These are phyloP conservation scores for Lepeophtheirus salmonis DNA, from an alignment of 1,140 invertebrate genomes.

Conservation along the genomic window DNA sequence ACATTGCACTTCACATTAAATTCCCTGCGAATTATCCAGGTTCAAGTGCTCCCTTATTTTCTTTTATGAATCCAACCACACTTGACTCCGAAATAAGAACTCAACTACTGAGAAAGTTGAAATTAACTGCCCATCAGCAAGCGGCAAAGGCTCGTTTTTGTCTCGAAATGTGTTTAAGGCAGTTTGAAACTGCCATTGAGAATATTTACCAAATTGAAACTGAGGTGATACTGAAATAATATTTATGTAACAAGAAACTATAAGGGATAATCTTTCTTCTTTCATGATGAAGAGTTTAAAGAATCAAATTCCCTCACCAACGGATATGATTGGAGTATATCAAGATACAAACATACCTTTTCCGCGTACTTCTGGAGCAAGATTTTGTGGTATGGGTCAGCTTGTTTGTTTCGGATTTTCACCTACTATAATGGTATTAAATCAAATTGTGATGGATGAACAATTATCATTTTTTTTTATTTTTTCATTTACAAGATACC, in stretches of 20 bases:
- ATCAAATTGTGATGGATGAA: not conserved
- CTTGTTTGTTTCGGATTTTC: constrained; percentile 17
- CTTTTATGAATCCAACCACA: constrained; percentile 40
- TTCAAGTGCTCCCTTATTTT: constrained; percentile 47
- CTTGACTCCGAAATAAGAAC: constrained; percentile 38
- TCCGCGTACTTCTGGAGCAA: constrained; percentile 74
- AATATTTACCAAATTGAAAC: not conserved
- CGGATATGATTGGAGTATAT: constrained; percentile 25
- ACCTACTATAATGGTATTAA: not conserved
- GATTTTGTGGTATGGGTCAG: constrained; percentile 64
- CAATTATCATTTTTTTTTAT: not conserved
- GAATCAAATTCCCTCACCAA: constrained; percentile 18
- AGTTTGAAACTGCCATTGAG: constrained; percentile 32
- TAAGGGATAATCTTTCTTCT: not conserved
- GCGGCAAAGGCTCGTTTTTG: constrained; percentile 56
- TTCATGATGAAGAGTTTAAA: constrained; percentile 17
- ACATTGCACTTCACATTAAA: constrained; percentile 50
- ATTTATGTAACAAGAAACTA: constrained; percentile 4
- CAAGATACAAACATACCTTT: constrained; percentile 63
- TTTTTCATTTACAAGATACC: not conserved
- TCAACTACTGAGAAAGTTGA: constrained; percentile 44
- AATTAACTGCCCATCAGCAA: constrained; percentile 47
- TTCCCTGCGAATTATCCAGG: constrained; percentile 61
- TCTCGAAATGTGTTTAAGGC: constrained; percentile 53
- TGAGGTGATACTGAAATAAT: constrained; percentile 38